A percentile compares a stretch with the other conserved stretches of the same genome.
Evolutionary conservation across 2,113 vertebrate genomes (phyloP).

Genomic region (Sorex fumeus): DNA sequence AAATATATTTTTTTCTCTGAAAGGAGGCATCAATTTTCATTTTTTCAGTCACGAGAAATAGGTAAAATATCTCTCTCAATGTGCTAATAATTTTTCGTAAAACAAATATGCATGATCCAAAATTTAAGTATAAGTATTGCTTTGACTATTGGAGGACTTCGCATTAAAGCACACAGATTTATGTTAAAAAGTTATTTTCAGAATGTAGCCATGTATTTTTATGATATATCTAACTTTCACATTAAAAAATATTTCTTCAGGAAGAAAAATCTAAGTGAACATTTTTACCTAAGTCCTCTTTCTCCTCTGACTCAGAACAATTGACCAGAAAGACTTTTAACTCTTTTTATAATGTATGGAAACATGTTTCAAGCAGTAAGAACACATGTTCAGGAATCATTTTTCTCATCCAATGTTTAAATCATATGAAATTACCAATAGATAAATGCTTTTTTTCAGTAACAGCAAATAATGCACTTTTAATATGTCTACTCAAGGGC

Average conservation of each 20-base stretch:
- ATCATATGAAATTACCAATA: not conserved
- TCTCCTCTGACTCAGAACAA: not conserved
- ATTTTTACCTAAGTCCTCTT: not conserved
- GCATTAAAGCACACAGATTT: not conserved
- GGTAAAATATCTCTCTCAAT: not conserved
- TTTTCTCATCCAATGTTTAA: not conserved
- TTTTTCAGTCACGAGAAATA: not conserved
- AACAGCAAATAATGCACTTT: not conserved
- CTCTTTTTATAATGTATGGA: not conserved
- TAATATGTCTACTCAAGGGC: not conserved
- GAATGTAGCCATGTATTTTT: not conserved
- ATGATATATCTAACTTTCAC: not conserved
- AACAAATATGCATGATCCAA: not conserved
- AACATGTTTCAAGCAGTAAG: not conserved
- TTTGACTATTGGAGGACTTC: not conserved
- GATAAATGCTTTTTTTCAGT: not conserved
- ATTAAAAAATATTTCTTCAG: not conserved
- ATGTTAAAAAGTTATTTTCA: not conserved
- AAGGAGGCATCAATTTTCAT: not conserved
- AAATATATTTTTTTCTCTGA: not conserved
- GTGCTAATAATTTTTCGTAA: not conserved
- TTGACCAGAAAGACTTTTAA: not conserved
- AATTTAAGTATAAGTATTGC: not conserved
- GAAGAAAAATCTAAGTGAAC: not conserved
- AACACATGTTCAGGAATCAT: not conserved